These are phyloP conservation scores for Trachops cirrhosus DNA, from an alignment of 2,797 vertebrate species.

Conservation along the genomic window DNA sequence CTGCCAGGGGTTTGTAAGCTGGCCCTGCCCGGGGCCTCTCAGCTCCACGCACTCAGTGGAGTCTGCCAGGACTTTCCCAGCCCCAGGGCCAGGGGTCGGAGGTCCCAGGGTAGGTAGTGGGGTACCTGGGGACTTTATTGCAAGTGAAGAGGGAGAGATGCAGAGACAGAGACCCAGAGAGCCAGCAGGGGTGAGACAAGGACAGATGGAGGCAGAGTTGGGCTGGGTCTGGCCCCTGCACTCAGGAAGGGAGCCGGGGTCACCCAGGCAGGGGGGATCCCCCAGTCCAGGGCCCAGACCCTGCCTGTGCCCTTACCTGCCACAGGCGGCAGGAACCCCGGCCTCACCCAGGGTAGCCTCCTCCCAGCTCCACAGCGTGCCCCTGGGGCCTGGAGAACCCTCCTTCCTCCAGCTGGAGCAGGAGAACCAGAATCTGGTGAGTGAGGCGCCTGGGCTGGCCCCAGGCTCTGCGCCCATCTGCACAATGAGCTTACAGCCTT, in stretches of 20 bases:
- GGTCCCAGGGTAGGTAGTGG: not conserved
- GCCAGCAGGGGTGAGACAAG: not conserved
- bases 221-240: slow-evolving; percentile 29
- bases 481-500: not conserved
- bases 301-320: slow-evolving; percentile 1
- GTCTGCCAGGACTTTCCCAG: slow-evolving; percentile 35
- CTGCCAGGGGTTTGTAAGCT: slow-evolving; percentile 62
- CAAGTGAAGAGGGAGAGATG: not conserved
- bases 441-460: not conserved
- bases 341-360: not conserved
- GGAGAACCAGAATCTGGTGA: slow-evolving; percentile 68
- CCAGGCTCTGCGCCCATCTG: not conserved
- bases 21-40: slow-evolving; percentile 57
- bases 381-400: not conserved
- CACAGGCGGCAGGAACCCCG: not conserved
- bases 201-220: not conserved
- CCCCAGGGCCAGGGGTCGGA: not conserved
- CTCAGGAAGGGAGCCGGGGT: not conserved
- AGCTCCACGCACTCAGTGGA: slow-evolving; percentile 31
- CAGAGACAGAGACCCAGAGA: not conserved
- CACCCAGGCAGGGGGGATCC: not conserved
- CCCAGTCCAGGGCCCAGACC: not conserved
- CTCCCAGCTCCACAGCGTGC: not conserved
- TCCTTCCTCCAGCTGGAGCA: slow-evolving; percentile 63
- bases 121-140: not conserved